Evolutionary conservation across 2,888 invertebrate genomes (phyloP).

Genomic region (Stomorhina lunata): DNA sequence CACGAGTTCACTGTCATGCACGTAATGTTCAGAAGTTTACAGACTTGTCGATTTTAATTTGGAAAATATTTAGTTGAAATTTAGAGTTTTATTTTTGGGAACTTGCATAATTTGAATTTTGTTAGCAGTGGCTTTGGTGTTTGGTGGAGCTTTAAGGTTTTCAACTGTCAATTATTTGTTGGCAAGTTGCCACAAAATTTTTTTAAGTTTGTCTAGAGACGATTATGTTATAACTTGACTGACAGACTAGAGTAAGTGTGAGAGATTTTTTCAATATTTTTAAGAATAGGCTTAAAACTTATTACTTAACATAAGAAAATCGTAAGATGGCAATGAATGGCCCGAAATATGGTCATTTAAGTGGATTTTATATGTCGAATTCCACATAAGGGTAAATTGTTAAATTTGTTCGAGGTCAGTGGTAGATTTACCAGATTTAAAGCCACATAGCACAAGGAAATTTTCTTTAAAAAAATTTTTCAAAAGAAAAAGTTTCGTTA

Average conservation of each 20-base stretch:
- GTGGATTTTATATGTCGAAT: too few relatives aligned
- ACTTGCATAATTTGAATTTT: constrained; percentile 42
- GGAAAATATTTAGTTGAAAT: constrained; percentile 32
- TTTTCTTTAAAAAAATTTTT: too few relatives aligned
- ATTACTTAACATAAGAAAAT: too few relatives aligned
- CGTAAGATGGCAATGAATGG: too few relatives aligned
- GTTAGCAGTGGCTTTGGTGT: not conserved
- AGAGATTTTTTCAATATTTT: not conserved
- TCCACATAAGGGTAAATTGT: too few relatives aligned
- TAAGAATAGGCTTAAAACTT: too few relatives aligned
- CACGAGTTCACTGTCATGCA: constrained; percentile 69
- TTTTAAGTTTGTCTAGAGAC: not conserved
- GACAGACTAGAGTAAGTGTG: not conserved
- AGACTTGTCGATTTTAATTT: constrained; percentile 64
- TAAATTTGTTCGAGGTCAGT: too few relatives aligned
- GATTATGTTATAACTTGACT: not conserved
- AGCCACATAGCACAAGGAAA: too few relatives aligned
- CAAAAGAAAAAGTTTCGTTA: too few relatives aligned
- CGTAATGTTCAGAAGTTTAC: constrained; percentile 62
- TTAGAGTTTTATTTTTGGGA: constrained; percentile 30
- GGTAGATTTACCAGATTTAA: too few relatives aligned
- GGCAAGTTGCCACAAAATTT: not conserved
- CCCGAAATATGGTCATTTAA: too few relatives aligned
- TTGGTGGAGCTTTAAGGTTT: too few relatives aligned
- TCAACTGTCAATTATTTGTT: not conserved